Base-by-base conservation (phyloP, 2,888 invertebrate genomes). In the Sylvicola cinctus region DNA sequence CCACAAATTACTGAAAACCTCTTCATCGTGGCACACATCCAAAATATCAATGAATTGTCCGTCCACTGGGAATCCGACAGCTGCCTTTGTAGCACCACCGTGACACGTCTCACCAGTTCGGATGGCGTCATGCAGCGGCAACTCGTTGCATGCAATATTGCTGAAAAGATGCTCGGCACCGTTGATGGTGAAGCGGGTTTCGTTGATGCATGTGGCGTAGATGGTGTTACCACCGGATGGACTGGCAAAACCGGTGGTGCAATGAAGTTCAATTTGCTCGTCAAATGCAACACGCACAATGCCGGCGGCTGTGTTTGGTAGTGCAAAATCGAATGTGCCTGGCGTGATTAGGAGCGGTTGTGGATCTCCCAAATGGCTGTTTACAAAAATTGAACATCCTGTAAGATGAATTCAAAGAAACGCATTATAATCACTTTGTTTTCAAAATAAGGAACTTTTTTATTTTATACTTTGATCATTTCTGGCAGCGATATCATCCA, bases 271-370 rank as follows among this genome's bases (percentile, higher is more conserved):
- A 25, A 56, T 47, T 38, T 31, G 37, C 25, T 43, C 43, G 3
- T 50, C 49, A 2, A 38, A 41, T 12, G 46, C 43, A 6, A 58
- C 40, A 32, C 46, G 39, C 30, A 57, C 36, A 23, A 44, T 41
- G 2, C 56, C 54, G 1, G 43, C 28, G 0, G 34, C 32, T 8
- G 35, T 27, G 17, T 46, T 45, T 29, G 55, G 54, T 25, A 48
- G 40, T 46, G 51, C 50, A 38, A 50, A 52, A 16, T 40, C 35
- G 8, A 41, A 38, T 3, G 52, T 49, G 2, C 57, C 51, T 1
- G 59, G 54, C 30, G 49, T 54, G 2, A 74, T 46, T 42, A 68
- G 62, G 4, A 74, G 55, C 1, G 73, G 70, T 46, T 73, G 72
- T 1, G 66, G 68, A 37, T 62, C 61, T 1, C 58, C 59, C 3